Evolutionary conservation across 1,140 invertebrate species (phyloP), one percentile per base, ranked within the genome.

Genomic region (Drosophila albomicans): DNA sequence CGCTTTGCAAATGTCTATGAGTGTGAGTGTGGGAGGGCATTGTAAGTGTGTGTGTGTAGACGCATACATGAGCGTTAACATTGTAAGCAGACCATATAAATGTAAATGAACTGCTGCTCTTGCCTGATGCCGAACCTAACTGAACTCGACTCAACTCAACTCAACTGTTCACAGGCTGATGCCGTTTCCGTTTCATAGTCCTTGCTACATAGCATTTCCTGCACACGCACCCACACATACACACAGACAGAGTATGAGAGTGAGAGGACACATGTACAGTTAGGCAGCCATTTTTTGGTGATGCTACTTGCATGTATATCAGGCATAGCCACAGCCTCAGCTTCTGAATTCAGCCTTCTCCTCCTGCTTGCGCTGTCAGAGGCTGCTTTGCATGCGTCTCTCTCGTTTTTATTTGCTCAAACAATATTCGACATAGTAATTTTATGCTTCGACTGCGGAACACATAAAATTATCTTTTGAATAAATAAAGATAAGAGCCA

Each of bases 391-490:
- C 81, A 84, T 89, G 81, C 78, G 78, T 84, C 84, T 89, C 78
- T 88, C 54, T 69, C 81, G 81, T 89, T 89, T 89, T 89, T 89
- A 89, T 89, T 89, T 89, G 85, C 85, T 89, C 85, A 89, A 89
- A 89, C 85, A 89, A 89, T 89, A 89, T 89, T 89, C 85, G 85
- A 89, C 85, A 90, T 89, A 89, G 85, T 89, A 89, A 89, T 89
- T 89, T 89, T 89, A 89, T 89, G 85, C 85, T 89, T 89, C 85
- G 86, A 90, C 79, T 89, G 85, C 85, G 85, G 86, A 89, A 89
- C 85, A 89, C 86, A 89, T 89, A 89, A 89, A 89, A 89, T 89
- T 89, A 89, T 89, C 85, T 89, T 89, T 89, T 89, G 85, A 89
- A 89, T 89, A 89, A 89, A 89, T 89, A 89, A 89, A 89, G 85